These are phyloP conservation scores for Lordiphosa mommai DNA, from an alignment of 1,140 invertebrate genomes.

Conservation along the genomic window DNA sequence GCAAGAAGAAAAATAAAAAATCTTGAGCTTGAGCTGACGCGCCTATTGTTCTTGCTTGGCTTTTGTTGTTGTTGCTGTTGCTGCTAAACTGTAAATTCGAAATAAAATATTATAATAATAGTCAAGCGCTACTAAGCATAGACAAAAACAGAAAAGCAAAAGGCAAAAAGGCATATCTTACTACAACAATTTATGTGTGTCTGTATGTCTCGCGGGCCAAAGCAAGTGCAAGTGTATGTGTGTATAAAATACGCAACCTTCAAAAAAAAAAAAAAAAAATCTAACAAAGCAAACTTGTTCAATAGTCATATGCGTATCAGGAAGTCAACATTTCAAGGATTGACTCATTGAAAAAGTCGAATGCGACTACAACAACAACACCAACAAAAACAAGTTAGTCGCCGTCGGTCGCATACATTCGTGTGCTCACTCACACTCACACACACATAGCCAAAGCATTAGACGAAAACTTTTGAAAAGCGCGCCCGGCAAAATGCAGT, in stretches of 20 bases:
- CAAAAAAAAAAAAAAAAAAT: slow-evolving; percentile 77
- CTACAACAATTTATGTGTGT: slow-evolving; percentile 46
- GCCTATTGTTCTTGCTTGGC: slow-evolving; percentile 21
- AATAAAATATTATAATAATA: slow-evolving; percentile 33
- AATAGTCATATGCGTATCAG: slow-evolving; percentile 79
- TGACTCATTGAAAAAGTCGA: slow-evolving; percentile 79
- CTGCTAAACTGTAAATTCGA: slow-evolving; percentile 55
- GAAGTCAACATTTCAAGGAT: slow-evolving; percentile 79
- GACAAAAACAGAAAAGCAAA: slow-evolving; percentile 43
- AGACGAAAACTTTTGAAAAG: slow-evolving; percentile 63
- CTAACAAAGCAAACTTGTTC: slow-evolving; percentile 79
- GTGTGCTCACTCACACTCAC: slow-evolving; percentile 17
- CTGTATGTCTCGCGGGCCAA: slow-evolving; percentile 36
- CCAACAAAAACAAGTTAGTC: slow-evolving; percentile 69
- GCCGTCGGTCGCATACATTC: slow-evolving; percentile 17
- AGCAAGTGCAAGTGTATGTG: slow-evolving; percentile 32
- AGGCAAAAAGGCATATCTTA: slow-evolving; percentile 48
- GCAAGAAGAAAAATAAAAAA: slow-evolving; percentile 15
- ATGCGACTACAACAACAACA: slow-evolving; percentile 49
- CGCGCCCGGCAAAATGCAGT: slow-evolving; percentile 74
- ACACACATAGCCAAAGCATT: slow-evolving; percentile 14
- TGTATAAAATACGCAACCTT: slow-evolving; percentile 77
- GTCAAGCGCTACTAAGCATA: slow-evolving; percentile 49
- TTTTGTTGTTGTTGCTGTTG: slow-evolving; percentile 15
- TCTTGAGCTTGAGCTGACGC: slow-evolving; percentile 36